These are phyloP conservation scores for Amorpha juglandis DNA, from an alignment of 2,888 invertebrate species.

Conservation along the genomic window DNA sequence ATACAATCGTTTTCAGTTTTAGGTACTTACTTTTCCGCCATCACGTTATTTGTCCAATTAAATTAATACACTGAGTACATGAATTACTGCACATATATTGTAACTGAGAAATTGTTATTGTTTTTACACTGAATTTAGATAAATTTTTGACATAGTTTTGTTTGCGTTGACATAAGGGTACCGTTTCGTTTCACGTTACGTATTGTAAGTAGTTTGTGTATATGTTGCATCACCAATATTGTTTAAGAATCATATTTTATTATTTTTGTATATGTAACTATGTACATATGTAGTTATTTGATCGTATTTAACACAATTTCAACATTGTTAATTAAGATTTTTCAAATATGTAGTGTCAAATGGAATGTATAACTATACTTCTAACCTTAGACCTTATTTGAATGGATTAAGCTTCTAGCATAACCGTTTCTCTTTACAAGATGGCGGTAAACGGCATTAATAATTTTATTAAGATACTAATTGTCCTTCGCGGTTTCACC, in stretches of 20 bases:
- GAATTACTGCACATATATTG: conserved; percentile 66
- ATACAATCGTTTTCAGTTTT: conserved; percentile 32
- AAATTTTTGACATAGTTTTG: conserved; percentile 80
- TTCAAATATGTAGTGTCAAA: background rate
- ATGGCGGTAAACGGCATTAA: background rate
- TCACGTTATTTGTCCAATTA: conserved; percentile 56
- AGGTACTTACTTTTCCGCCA: conserved; percentile 77
- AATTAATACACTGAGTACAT: conserved; percentile 62
- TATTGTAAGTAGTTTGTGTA: conserved; percentile 22
- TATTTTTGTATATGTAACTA: too few species aligned
- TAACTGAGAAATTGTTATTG: conserved; percentile 61
- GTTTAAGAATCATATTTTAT: background rate
- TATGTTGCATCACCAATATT: background rate
- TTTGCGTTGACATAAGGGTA: conserved; percentile 78
- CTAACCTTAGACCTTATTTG: too few species aligned
- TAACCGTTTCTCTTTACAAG: background rate
- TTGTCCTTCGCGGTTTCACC: too few species aligned
- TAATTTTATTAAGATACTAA: too few species aligned
- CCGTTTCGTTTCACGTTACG: conserved; percentile 42
- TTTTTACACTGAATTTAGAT: conserved; percentile 79
- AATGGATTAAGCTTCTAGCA: too few species aligned
- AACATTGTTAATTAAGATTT: background rate
- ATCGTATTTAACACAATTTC: background rate
- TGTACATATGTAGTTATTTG: background rate
- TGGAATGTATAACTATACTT: background rate